Percentiles rank a stretch among this genome's conserved stretches.
phyloP scores from a whole-genome alignment of 2,797 vertebrate genomes.

The Chaetodon trifasciatus region DNA sequence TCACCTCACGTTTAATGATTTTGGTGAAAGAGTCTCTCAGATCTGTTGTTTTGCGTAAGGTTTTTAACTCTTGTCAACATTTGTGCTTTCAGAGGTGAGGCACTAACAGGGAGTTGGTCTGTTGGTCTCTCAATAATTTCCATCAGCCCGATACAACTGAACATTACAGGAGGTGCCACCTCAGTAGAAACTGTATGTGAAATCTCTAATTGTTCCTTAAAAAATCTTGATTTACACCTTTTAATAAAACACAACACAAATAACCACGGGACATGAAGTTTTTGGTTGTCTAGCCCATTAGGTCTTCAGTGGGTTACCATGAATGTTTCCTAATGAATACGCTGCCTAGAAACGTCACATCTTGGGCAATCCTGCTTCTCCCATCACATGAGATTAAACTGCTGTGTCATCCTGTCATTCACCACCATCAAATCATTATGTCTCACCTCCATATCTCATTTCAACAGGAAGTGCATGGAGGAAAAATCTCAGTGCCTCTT shows the following conservation, averaged over 20 bases:
- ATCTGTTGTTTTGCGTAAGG: neutral
- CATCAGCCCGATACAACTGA: too few species aligned
- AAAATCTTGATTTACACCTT: too few species aligned
- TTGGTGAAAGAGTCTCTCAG: neutral
- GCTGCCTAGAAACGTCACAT: neutral
- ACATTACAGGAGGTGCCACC: neutral
- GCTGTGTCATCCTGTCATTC: neutral
- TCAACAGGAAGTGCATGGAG: constrained; percentile 16
- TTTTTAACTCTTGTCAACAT: neutral
- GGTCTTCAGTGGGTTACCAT: neutral
- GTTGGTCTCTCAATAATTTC: too few species aligned
- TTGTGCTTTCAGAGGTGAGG: neutral
- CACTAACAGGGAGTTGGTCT: neutral
- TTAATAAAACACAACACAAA: neutral
- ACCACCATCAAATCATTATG: neutral
- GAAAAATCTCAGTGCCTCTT: neutral
- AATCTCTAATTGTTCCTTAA: too few species aligned
- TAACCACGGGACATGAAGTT: neutral
- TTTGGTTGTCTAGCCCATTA: neutral
- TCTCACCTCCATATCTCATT: neutral
- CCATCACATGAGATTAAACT: neutral
- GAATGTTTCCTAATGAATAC: neutral
- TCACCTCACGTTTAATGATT: neutral
- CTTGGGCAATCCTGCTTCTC: neutral
- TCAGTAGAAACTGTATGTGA: neutral